Conservation (phyloP, 2,888 invertebrate genomes). For the Cantharis rustica region DNA sequence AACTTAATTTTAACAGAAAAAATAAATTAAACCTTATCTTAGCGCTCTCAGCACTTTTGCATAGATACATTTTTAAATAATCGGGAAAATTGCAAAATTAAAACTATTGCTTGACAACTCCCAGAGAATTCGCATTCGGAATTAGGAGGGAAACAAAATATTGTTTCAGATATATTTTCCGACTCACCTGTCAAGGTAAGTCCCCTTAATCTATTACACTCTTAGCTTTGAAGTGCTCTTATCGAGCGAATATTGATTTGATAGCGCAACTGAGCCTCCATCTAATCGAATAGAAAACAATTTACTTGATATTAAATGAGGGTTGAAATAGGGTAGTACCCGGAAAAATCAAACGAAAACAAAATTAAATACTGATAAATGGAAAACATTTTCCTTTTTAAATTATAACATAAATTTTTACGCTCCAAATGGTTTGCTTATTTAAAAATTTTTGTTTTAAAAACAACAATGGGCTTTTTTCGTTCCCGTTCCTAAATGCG, state of each 20-base stretch:
- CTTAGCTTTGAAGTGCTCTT: constrained; percentile 44
- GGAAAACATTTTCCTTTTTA: background rate
- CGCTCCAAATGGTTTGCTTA: background rate
- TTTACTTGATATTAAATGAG: constrained; percentile 47
- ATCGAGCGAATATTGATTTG: constrained; percentile 44
- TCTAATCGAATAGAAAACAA: constrained; percentile 48
- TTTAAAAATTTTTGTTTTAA: background rate
- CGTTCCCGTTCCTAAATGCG: constrained; percentile 16
- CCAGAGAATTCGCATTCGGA: too few species aligned
- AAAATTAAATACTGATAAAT: constrained; percentile 20
- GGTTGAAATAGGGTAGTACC: constrained; percentile 41
- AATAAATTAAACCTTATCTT: constrained; percentile 38
- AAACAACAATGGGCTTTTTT: constrained; percentile 9
- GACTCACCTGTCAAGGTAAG: constrained; percentile 41
- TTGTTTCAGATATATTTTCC: constrained; percentile 32
- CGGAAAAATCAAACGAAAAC: constrained; percentile 29
- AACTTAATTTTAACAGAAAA: constrained; percentile 37
- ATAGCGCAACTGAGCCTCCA: constrained; percentile 42
- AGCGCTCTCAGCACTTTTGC: constrained; percentile 14
- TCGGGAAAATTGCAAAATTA: constrained; percentile 22
- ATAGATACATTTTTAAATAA: constrained; percentile 24
- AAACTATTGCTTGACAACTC: constrained; percentile 26
- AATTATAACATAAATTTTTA: background rate
- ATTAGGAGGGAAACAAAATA: constrained; percentile 7
- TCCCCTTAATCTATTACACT: constrained; percentile 40